Evolutionary conservation across 2,797 vertebrate genomes (phyloP).

Genomic region (Dromococcyx pavoninus): DNA sequence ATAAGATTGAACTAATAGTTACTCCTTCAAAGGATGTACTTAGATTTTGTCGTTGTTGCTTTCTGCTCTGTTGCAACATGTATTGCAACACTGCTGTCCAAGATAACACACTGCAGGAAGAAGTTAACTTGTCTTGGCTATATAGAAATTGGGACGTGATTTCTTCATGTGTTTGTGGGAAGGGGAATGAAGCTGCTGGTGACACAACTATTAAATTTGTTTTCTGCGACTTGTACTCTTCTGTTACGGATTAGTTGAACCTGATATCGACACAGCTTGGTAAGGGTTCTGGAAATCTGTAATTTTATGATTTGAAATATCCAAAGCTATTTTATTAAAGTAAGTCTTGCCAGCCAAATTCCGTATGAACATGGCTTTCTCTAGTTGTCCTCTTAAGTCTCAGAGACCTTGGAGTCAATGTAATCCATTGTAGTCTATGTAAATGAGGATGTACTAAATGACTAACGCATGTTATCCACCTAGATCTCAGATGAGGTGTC

Average conservation of each 20-base stretch:
- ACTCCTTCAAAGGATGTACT: background rate
- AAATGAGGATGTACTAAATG: constrained; percentile 25
- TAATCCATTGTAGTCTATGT: constrained; percentile 20
- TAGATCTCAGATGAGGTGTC: background rate
- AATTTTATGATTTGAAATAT: background rate
- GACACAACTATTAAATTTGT: background rate
- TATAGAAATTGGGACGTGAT: background rate
- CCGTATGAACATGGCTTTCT: background rate
- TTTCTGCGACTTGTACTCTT: background rate
- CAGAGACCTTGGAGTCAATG: background rate
- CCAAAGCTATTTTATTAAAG: background rate
- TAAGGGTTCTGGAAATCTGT: background rate
- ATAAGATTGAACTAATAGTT: background rate
- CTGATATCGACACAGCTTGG: background rate
- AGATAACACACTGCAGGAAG: background rate
- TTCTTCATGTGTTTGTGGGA: background rate
- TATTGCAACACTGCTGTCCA: background rate
- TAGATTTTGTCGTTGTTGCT: background rate
- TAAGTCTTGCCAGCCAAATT: background rate
- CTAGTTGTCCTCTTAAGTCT: background rate
- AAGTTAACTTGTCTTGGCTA: background rate
- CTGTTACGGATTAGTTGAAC: background rate
- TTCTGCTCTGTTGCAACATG: background rate
- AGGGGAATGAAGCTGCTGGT: background rate
- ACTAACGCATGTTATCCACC: background rate